Base-by-base conservation (phyloP, 1,140 invertebrate species). In the Calephelis nemesis region DNA sequence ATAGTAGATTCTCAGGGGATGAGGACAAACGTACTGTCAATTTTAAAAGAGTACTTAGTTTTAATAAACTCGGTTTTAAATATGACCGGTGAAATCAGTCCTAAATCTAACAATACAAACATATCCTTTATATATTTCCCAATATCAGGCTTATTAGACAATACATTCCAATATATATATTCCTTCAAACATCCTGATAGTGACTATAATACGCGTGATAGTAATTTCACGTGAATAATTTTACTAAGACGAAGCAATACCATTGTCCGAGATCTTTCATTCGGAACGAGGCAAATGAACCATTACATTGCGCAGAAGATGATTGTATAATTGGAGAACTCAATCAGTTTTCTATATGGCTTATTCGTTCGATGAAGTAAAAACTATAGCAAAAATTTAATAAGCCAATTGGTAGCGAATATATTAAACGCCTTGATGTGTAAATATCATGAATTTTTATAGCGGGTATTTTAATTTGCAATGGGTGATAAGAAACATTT, bases 371-470 rank as follows among this genome's bases (percentile, higher is more conserved):
- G 9, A 54, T 10, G 19, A 13, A 5, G 19, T 54, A 54, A 54
- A 54, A 54, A 54, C 52, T 54, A 54, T 54, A 19, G 19, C 15
- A 54, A 54, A 10, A 2, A 19, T 30, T 30, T 54, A 30, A 54
- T 7, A 54, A 9, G 15, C 13, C 19, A 54, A 54, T 30, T 30
- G 15, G 15, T 19, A 54, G 19, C 19, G 15, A 54, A 54, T 54
- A 54, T 19, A 54, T 54, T 54, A 19, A 15, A 54, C 52, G 52
- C 52, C 11, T 54, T 30, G 52, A 54, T 19, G 19, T 30, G 52
- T 30, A 30, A 30, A 54, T 54, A 54, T 9, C 10, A 19, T 10
- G 19, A 11, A 54, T 30, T 54, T 19, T 9, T 54, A 5, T 7
- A 5, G 13, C 9, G 52, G 6, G 10, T 54, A 19, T 15, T 52